Percentiles rank a stretch among this genome's conserved stretches.
phyloP scores from a whole-genome alignment of 2,888 invertebrate genomes.

The Polydrusus cervinus region DNA sequence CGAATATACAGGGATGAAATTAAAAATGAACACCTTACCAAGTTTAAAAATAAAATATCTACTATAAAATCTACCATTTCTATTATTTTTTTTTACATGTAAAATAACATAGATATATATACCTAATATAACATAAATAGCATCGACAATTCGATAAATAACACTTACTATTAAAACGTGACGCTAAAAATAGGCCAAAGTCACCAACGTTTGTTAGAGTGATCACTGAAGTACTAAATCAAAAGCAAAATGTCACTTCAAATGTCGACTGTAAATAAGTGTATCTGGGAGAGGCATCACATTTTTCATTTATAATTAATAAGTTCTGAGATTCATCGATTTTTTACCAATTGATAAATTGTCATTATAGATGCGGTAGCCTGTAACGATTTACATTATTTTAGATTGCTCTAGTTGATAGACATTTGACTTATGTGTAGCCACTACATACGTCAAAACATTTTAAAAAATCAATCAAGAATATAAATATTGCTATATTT shows the following conservation, averaged over 20 bases:
- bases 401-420: conserved; percentile 16
- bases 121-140: background rate
- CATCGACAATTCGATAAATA: conserved; percentile 13
- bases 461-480: background rate
- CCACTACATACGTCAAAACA: background rate
- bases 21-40: too few species aligned
- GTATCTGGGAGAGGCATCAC: conserved; percentile 31
- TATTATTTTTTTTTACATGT: too few species aligned
- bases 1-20: background rate
- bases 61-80: too few species aligned
- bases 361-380: conserved; percentile 6
- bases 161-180: conserved; percentile 30
- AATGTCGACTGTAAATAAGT: conserved; percentile 35
- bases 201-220: conserved; percentile 22
- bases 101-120: too few species aligned
- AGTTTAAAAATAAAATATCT: too few species aligned
- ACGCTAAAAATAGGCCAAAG: conserved; percentile 35
- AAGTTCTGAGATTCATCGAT: conserved; percentile 17
- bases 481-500: too few species aligned
- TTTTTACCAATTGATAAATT: conserved; percentile 31
- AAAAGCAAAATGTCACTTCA: conserved; percentile 38
- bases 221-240: conserved; percentile 39
- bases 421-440: background rate
- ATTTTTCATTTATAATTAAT: conserved; percentile 33
- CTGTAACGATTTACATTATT: conserved; percentile 4